Evolutionary conservation across 64 coral and sea anemone species (phyloP), one percentile per base, ranked within the genome.

Genomic region (Porites australiensis): DNA sequence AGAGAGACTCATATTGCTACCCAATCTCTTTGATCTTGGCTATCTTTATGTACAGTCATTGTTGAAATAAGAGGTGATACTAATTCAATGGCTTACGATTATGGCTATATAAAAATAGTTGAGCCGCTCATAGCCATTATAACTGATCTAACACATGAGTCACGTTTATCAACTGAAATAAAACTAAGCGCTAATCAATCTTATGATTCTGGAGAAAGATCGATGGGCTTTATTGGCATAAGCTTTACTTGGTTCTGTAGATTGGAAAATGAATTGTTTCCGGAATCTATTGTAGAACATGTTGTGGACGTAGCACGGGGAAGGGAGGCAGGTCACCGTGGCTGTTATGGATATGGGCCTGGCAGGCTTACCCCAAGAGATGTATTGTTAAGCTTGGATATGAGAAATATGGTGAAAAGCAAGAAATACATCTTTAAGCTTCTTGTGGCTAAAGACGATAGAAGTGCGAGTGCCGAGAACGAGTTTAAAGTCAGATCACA

Each of bases 241-340:
- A 50, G 14, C 8, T 91, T 82, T 45, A 46, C 62, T 50, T 91
- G 89, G 89, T 91, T 61, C 15, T 91, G 89, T 49, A 91, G 70
- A 54, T 68, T 73, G 14, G 66, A 49, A 12, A 22, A n/a, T 47
- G 78, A 91, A 45, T 5, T 27, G 9, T 82, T 74, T 8, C 55
- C 64, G 22, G 21, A 71, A 10, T 15, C 16, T 8, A 10, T 15
- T 19, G 8, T 2, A 13, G 58, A 50, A 43, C 59, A 14, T 7
- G 79, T 65, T 52, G 90, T 71, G 10, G 90, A 92, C 73, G 15
- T 20, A 6, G 3, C 80, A 27, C 54, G 76, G 2, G 82, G 82
- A 7, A 86, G 82, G 50, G 13, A 27, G 20, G 65, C 55, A 19
- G 69, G 55, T 44, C 44, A 70, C 50, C 12, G 3, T 10, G 88